Conservation (phyloP, 2,113 vertebrate species). For the Origma solitaria region DNA sequence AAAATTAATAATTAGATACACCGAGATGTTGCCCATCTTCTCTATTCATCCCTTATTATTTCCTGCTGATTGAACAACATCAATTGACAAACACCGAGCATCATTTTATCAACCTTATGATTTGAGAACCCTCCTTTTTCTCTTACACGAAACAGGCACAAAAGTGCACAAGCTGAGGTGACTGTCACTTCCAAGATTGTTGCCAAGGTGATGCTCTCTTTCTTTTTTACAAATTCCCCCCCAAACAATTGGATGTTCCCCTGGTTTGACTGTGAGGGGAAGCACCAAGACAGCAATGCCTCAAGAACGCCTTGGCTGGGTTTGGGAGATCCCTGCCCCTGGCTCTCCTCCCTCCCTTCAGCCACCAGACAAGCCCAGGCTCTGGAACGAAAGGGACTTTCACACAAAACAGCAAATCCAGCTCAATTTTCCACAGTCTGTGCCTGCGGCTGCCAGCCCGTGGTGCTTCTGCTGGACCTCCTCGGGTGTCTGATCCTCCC, state of each 20-base stretch:
- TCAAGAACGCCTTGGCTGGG: not conserved
- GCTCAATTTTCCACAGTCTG: not conserved
- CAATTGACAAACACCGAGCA: not conserved
- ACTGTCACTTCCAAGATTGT: not conserved
- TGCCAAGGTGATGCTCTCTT: not conserved
- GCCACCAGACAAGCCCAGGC: not conserved
- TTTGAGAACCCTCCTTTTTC: not conserved
- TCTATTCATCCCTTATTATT: not conserved
- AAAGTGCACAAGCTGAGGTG: not conserved
- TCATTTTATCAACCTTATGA: not conserved
- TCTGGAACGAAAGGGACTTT: not conserved
- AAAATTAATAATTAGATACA: not conserved
- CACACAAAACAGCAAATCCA: conserved; percentile 1
- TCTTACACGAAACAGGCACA: not conserved
- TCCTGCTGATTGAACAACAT: not conserved
- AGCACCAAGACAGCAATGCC: not conserved
- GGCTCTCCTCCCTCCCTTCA: not conserved
- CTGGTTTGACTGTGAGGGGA: not conserved
- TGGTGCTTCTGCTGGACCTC: not conserved
- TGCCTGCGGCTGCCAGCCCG: not conserved
- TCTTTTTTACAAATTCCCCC: not conserved
- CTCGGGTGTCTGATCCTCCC: not conserved
- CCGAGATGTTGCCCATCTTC: not conserved
- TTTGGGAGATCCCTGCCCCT: not conserved
- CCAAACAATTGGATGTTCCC: not conserved